Evolutionary conservation across 2,888 invertebrate species (phyloP).

Genomic region (Pilophorus perplexus): DNA sequence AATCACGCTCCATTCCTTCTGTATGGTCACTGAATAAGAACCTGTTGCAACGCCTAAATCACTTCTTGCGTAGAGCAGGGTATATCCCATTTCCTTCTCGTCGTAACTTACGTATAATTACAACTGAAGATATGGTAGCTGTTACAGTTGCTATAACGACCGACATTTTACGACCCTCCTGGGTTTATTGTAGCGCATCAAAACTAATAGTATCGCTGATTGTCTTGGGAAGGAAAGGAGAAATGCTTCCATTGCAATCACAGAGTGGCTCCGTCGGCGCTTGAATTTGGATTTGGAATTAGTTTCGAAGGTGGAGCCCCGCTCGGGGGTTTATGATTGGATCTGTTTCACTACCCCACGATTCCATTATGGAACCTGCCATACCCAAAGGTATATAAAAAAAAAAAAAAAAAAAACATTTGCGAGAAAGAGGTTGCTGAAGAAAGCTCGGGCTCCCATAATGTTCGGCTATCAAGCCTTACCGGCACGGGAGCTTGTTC

Average conservation of each 20-base stretch:
- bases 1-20: too few species aligned
- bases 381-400: too few species aligned
- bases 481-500: too few species aligned
- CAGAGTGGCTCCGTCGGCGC: not conserved
- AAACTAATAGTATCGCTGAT: conserved; percentile 25
- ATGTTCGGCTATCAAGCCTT: too few species aligned
- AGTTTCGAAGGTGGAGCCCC: conserved; percentile 5
- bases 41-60: not conserved
- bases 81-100: not conserved
- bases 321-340: conserved; percentile 10
- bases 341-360: conserved; percentile 14
- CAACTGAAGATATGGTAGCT: conserved; percentile 7
- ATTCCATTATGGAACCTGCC: conserved; percentile 12
- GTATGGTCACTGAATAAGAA: too few species aligned
- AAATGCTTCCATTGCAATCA: conserved; percentile 28
- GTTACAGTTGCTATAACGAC: conserved; percentile 10
- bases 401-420: too few species aligned
- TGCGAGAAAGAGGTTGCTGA: too few species aligned
- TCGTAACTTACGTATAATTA: conserved; percentile 17
- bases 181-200: conserved; percentile 22
- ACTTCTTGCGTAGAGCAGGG: too few species aligned
- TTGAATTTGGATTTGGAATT: conserved; percentile 23
- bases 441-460: too few species aligned
- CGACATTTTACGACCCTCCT: conserved; percentile 9
- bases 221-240: conserved; percentile 22